Conservation (phyloP, 2,797 vertebrate species). For the Astyanax mexicanus region DNA sequence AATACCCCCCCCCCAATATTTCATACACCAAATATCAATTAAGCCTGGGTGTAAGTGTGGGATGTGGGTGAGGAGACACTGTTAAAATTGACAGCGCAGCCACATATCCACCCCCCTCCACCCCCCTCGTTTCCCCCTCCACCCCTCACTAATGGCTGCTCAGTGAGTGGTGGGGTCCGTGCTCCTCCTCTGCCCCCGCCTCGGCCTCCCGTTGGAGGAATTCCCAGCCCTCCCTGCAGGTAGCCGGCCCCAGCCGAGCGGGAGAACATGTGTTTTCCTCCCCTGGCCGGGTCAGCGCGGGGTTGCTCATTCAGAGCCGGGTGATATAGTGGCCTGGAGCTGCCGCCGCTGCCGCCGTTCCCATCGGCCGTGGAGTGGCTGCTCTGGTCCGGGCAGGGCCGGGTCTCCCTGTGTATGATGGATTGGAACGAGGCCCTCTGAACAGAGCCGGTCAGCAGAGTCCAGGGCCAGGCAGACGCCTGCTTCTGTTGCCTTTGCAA, state of each 20-base stretch:
- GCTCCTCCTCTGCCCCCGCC: constrained; percentile 54
- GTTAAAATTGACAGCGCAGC: constrained; percentile 46
- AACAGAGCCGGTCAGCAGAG: constrained; percentile 39
- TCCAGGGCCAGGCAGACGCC: constrained; percentile 43
- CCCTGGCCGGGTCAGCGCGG: constrained; percentile 82
- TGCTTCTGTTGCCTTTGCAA: constrained; percentile 51
- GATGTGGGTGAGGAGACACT: constrained; percentile 32
- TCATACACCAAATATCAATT: constrained; percentile 60
- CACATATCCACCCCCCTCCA: constrained; percentile 35
- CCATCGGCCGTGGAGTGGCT: constrained; percentile 74
- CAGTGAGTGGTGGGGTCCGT: constrained; percentile 67
- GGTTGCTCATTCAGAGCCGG: constrained; percentile 84
- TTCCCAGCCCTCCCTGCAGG: constrained; percentile 90
- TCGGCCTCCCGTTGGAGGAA: constrained; percentile 81
- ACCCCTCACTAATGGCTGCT: constrained; percentile 69
- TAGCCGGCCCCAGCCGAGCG: constrained; percentile 85
- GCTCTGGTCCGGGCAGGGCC: constrained; percentile 56
- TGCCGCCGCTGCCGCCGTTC: constrained; percentile 74
- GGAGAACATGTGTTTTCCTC: constrained; percentile 91
- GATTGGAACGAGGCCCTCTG: constrained; percentile 71
- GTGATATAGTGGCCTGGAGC: constrained; percentile 78
- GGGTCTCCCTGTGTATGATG: constrained; percentile 76
- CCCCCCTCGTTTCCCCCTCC: constrained; percentile 58
- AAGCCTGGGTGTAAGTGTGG: constrained; percentile 33
- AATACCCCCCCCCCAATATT: constrained; percentile 9